Base-by-base conservation (phyloP, 2,888 invertebrate species). In the Apamea epomidion region DNA sequence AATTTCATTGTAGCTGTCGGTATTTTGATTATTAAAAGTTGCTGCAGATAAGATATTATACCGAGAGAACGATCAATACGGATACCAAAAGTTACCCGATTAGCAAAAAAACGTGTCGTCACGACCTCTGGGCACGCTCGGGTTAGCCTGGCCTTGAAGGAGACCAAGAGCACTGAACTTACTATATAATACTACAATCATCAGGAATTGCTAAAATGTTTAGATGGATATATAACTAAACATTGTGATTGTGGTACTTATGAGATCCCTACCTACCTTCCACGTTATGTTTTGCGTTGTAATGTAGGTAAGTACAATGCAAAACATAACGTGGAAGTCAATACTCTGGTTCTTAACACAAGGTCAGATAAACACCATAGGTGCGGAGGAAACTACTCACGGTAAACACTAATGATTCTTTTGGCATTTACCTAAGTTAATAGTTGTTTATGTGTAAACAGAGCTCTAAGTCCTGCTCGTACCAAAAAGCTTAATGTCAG, bases 91-190 rank as follows among this genome's bases (percentile, higher is more conserved):
- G 14, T 70, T 42, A 65, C n/a, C 54, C 21, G n/a, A 69, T 58
- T 25, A 45, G 71, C 58, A 80, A 82, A 84, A 82, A 83, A 88
- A 74, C 62, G 32, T 29, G 62, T 78, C 37, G 80, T 89, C 83
- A 87, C 86, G 88, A 88, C 45, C 69, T 58, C 69, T 67, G 32
- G 74, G 25, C 48, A 58, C 60, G 42, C 74, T 71, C 48, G 71
- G 83, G 83, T 83, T 81, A 75, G 7, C 7, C 69, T 65, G 73
- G 6, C 82, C 85, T 81, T 88, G 89, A 84, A 82, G 74, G 80
- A 84, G 79, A 80, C n/a, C 84, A 62, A 74, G 68, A 69, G 51
- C 76, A 74, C 58, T 72, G 68, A 78, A 76, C 82, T 65, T 51
- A 51, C 32, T 32, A 60, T n/a, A 16, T 42, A 45, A 5, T 51